phyloP scores from a whole-genome alignment of 2,113 vertebrate genomes.

The Pachycephala philippinensis region DNA sequence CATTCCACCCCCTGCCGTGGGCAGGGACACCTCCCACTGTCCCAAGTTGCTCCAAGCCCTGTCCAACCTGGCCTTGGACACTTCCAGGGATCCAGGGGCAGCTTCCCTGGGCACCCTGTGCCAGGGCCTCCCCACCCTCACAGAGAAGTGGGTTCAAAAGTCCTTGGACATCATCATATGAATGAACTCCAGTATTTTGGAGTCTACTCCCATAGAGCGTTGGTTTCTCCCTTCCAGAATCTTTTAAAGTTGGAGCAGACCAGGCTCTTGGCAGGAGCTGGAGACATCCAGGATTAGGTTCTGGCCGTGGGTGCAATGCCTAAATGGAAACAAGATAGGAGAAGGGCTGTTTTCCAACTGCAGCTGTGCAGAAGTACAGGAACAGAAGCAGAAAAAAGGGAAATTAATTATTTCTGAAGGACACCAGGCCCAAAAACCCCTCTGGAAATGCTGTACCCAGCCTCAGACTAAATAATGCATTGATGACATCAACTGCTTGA shows the following conservation, averaged over 20 bases:
- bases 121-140: accelerated
- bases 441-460: slow-evolving; percentile 3
- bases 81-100: neutral
- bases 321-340: neutral
- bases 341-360: neutral
- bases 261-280: neutral
- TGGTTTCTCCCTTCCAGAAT: neutral
- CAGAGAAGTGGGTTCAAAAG: neutral
- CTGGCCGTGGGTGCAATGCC: neutral
- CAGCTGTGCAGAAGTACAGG: neutral
- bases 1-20: accelerated
- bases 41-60: neutral
- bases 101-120: neutral
- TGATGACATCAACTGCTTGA: neutral
- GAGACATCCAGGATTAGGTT: neutral
- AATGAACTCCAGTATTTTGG: neutral
- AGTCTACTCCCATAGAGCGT: neutral
- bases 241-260: neutral
- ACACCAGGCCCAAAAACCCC: neutral
- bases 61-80: neutral
- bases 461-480: neutral
- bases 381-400: neutral
- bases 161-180: neutral
- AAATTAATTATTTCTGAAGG: slow-evolving; percentile 1
- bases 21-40: accelerated